A percentile compares a stretch with the other conserved stretches of the same genome.
phyloP scores from a whole-genome alignment of 2,797 vertebrate species.

The Phoebastria nigripes region DNA sequence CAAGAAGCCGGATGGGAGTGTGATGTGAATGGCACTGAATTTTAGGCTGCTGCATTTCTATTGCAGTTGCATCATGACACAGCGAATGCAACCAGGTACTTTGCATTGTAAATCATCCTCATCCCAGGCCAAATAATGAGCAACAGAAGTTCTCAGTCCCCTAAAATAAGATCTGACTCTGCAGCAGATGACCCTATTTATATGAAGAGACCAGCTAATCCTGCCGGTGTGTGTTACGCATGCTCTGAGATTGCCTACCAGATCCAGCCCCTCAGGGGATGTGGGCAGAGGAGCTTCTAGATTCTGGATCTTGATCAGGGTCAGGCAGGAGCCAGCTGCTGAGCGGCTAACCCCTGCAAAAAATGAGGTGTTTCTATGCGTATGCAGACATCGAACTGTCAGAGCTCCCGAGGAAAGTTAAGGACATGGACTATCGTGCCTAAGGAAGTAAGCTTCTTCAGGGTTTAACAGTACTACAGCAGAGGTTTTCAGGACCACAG shows the following conservation, averaged over 20 bases:
- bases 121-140: neutral
- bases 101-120: neutral
- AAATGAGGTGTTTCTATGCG: slow-evolving; percentile 41
- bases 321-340: slow-evolving; percentile 37
- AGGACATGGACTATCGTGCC: accelerated
- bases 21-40: neutral
- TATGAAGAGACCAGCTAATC: neutral
- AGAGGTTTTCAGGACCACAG: neutral
- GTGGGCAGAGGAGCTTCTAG: slow-evolving; percentile 47
- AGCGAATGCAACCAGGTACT: neutral
- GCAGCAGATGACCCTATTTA: neutral
- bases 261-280: slow-evolving; percentile 43
- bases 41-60: neutral
- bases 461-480: neutral
- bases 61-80: neutral
- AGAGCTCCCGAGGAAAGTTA: neutral
- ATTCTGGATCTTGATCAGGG: slow-evolving; percentile 45
- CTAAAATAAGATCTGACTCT: neutral
- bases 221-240: neutral
- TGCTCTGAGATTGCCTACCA: slow-evolving; percentile 46
- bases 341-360: slow-evolving; percentile 45
- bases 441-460: neutral
- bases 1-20: neutral
- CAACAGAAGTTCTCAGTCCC: neutral
- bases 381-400: neutral